These are phyloP conservation scores for Lutjanus argentimaculatus DNA, from an alignment of 2,797 vertebrate genomes.

Conservation along the genomic window DNA sequence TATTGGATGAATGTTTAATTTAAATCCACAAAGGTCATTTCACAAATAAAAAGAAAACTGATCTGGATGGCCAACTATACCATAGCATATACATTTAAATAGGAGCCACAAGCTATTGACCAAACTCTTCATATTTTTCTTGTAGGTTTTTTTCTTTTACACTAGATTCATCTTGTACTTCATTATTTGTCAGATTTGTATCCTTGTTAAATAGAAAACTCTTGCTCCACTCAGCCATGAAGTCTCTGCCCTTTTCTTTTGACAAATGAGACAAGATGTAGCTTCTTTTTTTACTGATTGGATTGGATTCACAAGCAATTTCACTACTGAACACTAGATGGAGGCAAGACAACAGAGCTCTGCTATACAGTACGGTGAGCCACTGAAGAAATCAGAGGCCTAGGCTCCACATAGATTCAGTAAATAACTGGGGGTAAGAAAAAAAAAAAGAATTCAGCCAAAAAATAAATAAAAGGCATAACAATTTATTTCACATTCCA, in stretches of 20 bases:
- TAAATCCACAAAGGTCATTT: neutral
- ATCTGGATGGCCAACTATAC: neutral
- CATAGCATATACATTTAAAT: neutral
- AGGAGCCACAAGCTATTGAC: neutral
- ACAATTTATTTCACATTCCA: no score
- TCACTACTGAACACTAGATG: constrained; percentile 71
- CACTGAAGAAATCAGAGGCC: neutral
- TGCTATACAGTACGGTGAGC: neutral
- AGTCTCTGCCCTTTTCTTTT: constrained; percentile 13
- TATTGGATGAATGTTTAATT: neutral
- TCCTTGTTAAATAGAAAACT: neutral
- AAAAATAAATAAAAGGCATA: neutral
- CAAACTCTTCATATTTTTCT: neutral
- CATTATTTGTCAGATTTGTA: neutral
- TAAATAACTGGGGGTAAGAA: constrained; percentile 9
- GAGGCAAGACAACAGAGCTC: constrained; percentile 39
- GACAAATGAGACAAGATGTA: constrained; percentile 30
- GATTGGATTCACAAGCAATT: constrained; percentile 33
- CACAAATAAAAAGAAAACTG: neutral
- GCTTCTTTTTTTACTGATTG: constrained; percentile 46
- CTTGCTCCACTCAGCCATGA: neutral
- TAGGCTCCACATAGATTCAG: neutral
- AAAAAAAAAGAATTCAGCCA: neutral
- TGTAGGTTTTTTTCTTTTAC: neutral
- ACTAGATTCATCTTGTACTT: neutral